Evolutionary conservation across 1,140 invertebrate genomes (phyloP).

Genomic region (Meloidogyne chitwoodi): DNA sequence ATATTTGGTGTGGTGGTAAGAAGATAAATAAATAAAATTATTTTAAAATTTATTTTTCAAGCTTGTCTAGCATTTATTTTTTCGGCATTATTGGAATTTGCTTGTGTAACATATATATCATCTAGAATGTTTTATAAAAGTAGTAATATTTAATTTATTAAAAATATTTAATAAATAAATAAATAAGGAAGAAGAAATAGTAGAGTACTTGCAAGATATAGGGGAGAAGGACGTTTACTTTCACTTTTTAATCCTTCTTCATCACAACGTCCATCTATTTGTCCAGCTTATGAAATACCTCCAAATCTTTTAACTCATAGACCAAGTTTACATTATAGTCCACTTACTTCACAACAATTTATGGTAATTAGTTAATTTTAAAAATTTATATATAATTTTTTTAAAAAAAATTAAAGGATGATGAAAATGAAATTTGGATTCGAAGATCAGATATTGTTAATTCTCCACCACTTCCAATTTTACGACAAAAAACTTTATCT

Average conservation of each 20-base stretch:
- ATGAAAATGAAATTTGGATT: conserved; percentile 12
- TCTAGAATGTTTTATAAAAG: conserved; percentile 56
- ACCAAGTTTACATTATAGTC: not conserved
- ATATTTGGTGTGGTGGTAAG: conserved; percentile 57
- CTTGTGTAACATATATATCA: conserved; percentile 90
- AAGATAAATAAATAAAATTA: not conserved
- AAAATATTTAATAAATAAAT: not conserved
- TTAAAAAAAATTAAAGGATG: not conserved
- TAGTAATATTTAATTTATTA: conserved; percentile 16
- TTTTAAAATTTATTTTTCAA: conserved; percentile 7
- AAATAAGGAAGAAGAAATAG: conserved; percentile 13
- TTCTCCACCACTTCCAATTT: not conserved
- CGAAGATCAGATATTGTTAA: not conserved
- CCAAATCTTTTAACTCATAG: not conserved
- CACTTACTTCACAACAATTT: not conserved
- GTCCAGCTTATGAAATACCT: not conserved
- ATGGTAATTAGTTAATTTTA: not conserved
- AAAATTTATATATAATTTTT: not conserved
- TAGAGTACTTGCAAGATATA: not conserved
- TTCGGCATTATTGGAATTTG: conserved; percentile 87
- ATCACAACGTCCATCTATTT: not conserved
- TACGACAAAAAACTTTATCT: not conserved
- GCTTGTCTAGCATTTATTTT: conserved; percentile 96
- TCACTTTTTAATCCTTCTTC: not conserved
- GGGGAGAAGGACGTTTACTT: not conserved